Percentiles rank a stretch among this genome's conserved stretches.
Conservation (phyloP, 1,140 invertebrate genomes). For the Cydia strobilella region DNA sequence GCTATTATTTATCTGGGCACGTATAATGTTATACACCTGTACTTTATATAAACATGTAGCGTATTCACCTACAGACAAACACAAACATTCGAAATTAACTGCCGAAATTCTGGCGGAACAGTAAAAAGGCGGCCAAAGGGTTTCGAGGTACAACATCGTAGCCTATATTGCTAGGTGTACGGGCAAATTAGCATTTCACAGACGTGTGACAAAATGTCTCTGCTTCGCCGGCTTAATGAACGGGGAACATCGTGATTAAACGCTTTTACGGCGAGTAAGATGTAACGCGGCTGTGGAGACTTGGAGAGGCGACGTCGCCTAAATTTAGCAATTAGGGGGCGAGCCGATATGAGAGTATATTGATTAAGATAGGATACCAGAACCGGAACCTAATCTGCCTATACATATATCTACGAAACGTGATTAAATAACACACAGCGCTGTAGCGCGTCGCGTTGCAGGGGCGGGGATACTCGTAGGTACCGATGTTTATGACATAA, state of each 20-base stretch:
- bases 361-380: conserved; percentile 43
- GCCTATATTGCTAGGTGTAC: conserved; percentile 68
- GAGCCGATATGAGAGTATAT: conserved; percentile 46
- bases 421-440: conserved; percentile 20
- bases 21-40: neutral
- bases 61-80: conserved; percentile 40
- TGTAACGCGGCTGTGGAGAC: conserved; percentile 34
- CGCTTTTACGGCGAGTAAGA: conserved; percentile 59
- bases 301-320: conserved; percentile 43
- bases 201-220: conserved; percentile 68
- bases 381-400: conserved; percentile 31
- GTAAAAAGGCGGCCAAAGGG: conserved; percentile 55
- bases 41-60: neutral
- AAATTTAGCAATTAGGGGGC: conserved; percentile 61
- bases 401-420: conserved; percentile 19
- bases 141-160: conserved; percentile 46
- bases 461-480: neutral
- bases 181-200: conserved; percentile 75
- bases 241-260: conserved; percentile 72
- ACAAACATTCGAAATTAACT: conserved; percentile 54
- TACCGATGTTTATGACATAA: conserved; percentile 2
- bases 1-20: neutral
- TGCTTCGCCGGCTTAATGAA: conserved; percentile 69
- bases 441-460: neutral
- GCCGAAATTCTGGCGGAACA: conserved; percentile 38